A percentile compares a stretch with the other conserved stretches of the same genome.
Conservation (phyloP, 2,113 vertebrate species). For the Struthidea cinerea region DNA sequence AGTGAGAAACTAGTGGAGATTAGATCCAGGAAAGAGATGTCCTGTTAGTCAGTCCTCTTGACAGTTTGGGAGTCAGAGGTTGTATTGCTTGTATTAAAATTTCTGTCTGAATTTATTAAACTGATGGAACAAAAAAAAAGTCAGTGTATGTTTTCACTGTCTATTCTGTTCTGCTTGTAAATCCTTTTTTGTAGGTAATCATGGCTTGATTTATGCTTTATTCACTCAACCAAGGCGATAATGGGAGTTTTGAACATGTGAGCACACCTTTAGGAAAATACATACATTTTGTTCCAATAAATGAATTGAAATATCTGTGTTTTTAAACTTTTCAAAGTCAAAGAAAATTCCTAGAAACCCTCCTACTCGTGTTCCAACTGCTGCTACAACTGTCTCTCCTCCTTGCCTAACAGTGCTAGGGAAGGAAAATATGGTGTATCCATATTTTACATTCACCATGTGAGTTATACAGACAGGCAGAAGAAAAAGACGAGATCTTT, state of each 20-base stretch:
- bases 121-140: neutral
- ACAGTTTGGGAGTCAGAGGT: neutral
- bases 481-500: neutral
- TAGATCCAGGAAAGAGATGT: neutral
- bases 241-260: neutral
- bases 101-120: slow-evolving; percentile 5
- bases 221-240: neutral
- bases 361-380: neutral
- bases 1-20: neutral
- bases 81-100: neutral
- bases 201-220: neutral
- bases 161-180: neutral
- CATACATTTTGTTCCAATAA: neutral
- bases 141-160: neutral
- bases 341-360: neutral
- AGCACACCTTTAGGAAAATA: neutral
- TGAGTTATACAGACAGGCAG: neutral
- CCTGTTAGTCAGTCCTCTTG: neutral
- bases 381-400: neutral
- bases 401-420: no score
- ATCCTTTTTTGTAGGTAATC: neutral
- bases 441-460: neutral
- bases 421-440: neutral
- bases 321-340: neutral
- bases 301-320: neutral